These are phyloP conservation scores for Clarias fuscus DNA, from an alignment of 2,797 vertebrate genomes.

Conservation along the genomic window DNA sequence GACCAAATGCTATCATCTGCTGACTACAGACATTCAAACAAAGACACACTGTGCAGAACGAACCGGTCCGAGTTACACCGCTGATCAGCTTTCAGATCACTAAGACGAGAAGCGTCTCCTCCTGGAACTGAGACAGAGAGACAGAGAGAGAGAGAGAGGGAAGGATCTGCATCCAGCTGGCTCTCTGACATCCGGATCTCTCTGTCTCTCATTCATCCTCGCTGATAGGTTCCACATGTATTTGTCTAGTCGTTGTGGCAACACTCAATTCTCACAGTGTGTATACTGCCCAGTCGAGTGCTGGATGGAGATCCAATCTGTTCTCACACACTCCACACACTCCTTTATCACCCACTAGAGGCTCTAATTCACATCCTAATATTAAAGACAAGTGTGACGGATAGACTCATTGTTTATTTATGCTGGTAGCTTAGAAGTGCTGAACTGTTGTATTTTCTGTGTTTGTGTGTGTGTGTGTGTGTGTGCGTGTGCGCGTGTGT, in stretches of 20 bases:
- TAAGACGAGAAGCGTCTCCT: not conserved
- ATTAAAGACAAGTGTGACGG: not conserved
- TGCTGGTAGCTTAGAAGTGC: not conserved
- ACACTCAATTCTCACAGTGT: conserved; percentile 41
- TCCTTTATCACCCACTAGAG: not conserved
- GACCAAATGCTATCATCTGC: not conserved
- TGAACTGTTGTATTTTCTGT: not conserved
- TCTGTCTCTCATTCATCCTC: conserved; percentile 9
- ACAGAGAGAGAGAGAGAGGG: not conserved
- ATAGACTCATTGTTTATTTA: not conserved
- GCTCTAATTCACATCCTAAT: conserved; percentile 3
- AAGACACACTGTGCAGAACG: not conserved
- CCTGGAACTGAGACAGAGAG: conserved; percentile 6
- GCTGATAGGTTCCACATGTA: conserved; percentile 47
- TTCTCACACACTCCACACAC: not conserved
- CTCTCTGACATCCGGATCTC: conserved; percentile 14
- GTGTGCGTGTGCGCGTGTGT: not conserved
- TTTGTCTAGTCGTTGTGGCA: conserved; percentile 43
- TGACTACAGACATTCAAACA: conserved; percentile 3
- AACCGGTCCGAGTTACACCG: not conserved
- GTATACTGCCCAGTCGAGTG: conserved; percentile 4
- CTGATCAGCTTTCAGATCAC: conserved; percentile 28
- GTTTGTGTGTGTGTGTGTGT: conserved; percentile 5
- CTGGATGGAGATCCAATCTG: conserved; percentile 17
- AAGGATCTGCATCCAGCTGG: conserved; percentile 10